Evolutionary conservation across 2,113 vertebrate species (phyloP), one percentile per base, ranked within the genome.

Genomic region (Larimichthys crocea): DNA sequence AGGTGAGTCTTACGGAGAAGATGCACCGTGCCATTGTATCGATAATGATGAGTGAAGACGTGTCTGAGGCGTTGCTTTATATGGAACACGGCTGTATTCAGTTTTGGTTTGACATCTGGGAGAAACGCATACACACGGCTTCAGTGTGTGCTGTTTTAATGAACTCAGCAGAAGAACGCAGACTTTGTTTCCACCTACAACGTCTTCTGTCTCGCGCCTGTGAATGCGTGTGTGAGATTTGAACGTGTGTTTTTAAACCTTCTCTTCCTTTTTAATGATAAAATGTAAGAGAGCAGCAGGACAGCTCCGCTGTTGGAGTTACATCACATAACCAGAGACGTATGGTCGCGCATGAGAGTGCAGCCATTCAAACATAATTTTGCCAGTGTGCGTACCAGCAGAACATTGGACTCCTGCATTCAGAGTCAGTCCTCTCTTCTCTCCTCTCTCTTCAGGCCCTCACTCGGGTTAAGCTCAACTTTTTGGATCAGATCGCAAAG

Each of bases 401-500:
- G 20, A 56, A 64, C 35, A 50, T 3, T 16, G 2, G 9, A 24
- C 22, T 17, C 22, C 49, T 83, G 17, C 12, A 19, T 66, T 86
- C 4, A 42, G 1, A n/a, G 10, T 83, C 31, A 55, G 2, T 61
- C n/a, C 35, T 65, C 63, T 78, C 5, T 6, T 60, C 61, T 52
- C 48, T 49, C 3, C 17, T 35, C 20, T 69, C 44, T 26, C 55
- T 48, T 0, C 82, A 99, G 98, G 98, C 98, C 69, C 97, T 99
- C 94, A 99, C 98, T 79, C 96, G 98, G 88, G 96, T 99, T 65
- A 98, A 96, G 91, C 93, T 99, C 81, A 98, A 99, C 92, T 99
- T 99, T 87, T 89, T 99, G 93, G 98, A 99, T 95, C 97, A 99
- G 86, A 96, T 99, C 59, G 97, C 97, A 89, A 99, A 99, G 92